phyloP scores from a whole-genome alignment of 2,888 invertebrate genomes.

The Trissonchulus latispiculum region DNA sequence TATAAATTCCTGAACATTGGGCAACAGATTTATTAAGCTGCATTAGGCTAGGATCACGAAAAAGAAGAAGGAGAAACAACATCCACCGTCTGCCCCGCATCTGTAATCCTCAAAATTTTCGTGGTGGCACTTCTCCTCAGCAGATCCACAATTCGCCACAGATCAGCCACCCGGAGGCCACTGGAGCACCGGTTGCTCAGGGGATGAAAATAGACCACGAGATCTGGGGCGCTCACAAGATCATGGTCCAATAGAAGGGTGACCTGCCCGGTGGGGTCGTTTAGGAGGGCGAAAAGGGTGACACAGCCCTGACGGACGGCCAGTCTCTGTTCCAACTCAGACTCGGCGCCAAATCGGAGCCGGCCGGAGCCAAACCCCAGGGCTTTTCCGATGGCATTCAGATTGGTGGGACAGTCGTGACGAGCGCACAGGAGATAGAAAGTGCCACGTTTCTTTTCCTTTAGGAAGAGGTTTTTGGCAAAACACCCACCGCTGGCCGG shows the following conservation, averaged over 20 bases:
- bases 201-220: neutral
- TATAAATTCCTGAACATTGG: no score
- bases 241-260: neutral
- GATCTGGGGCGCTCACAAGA: neutral
- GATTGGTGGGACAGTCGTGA: neutral
- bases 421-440: neutral
- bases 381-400: neutral
- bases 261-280: neutral
- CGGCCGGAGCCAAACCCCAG: neutral
- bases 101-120: no score
- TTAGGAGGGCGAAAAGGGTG: neutral
- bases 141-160: neutral
- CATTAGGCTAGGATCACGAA: no score
- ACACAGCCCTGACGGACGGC: neutral
- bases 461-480: neutral
- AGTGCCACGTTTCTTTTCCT: neutral
- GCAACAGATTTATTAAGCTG: no score
- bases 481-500: neutral
- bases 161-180: neutral
- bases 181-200: neutral
- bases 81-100: no score
- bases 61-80: no score
- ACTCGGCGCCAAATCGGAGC: neutral
- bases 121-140: neutral
- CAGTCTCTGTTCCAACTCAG: neutral